phyloP scores from a whole-genome alignment of 2,113 vertebrate species.

The Prietella phreatophila region DNA sequence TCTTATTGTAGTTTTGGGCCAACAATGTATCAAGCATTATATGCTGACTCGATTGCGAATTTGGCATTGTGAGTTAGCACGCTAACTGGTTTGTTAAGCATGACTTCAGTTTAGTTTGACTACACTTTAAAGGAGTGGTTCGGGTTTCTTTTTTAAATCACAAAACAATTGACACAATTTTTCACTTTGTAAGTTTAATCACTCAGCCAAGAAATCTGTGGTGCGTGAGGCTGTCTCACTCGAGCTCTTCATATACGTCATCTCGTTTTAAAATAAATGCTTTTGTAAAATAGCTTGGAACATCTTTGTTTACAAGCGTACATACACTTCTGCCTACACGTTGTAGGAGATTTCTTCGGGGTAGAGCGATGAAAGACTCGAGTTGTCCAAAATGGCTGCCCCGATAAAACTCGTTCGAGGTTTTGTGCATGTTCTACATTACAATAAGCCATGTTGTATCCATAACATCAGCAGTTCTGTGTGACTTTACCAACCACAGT shows the following conservation, averaged over 20 bases:
- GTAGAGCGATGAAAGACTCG: neutral
- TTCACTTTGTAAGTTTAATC: neutral
- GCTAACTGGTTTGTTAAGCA: neutral
- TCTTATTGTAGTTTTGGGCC: neutral
- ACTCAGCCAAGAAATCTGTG: neutral
- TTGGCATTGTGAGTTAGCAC: neutral
- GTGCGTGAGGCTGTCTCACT: neutral
- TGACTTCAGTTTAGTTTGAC: neutral
- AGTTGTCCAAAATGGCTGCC: neutral
- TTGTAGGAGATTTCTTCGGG: neutral
- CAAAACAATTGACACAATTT: neutral
- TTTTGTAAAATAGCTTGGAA: neutral
- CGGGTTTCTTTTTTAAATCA: too few species aligned
- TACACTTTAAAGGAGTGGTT: neutral
- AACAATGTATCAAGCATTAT: neutral
- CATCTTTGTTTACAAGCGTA: neutral
- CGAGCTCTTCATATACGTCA: neutral
- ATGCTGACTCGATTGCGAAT: neutral
- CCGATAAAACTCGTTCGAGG: neutral
- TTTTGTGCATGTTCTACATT: neutral
- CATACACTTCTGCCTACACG: neutral
- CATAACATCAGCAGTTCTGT: neutral
- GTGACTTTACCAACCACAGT: neutral
- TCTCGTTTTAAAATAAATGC: neutral
- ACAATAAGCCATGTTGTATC: neutral